Percentiles rank a stretch among this genome's conserved stretches.
These are phyloP conservation scores for Plagodis dolabraria DNA, from an alignment of 2,888 invertebrate species.

Conservation along the genomic window DNA sequence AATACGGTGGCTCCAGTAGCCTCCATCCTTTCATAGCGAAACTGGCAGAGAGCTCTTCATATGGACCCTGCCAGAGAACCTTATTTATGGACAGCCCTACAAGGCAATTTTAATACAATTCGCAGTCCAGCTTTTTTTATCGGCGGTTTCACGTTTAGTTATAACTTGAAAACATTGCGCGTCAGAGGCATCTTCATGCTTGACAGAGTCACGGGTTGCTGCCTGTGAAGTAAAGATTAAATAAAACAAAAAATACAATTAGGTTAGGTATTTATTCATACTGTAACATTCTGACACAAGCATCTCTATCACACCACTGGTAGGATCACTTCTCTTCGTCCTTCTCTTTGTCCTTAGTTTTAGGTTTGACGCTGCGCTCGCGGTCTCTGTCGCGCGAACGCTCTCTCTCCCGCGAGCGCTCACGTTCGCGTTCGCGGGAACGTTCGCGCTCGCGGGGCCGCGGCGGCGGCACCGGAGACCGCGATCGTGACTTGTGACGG, in stretches of 20 bases:
- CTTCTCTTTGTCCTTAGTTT: slow-evolving; percentile 87
- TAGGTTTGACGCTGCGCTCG: slow-evolving; percentile 82
- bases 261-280: slow-evolving; percentile 30
- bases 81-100: too few species aligned
- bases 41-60: too few species aligned
- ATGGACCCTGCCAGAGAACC: too few species aligned
- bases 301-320: slow-evolving; percentile 14
- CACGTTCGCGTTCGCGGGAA: slow-evolving; percentile 47
- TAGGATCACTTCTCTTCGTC: slow-evolving; percentile 87
- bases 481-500: slow-evolving; percentile 89
- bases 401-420: slow-evolving; percentile 74
- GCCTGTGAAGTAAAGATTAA: neutral
- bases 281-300: slow-evolving; percentile 20
- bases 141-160: too few species aligned
- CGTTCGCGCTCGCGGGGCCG: slow-evolving; percentile 69
- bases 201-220: too few species aligned
- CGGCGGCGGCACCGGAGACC: slow-evolving; percentile 75
- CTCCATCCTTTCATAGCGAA: too few species aligned
- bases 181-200: too few species aligned
- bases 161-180: too few species aligned
- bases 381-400: slow-evolving; percentile 62
- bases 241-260: slow-evolving; percentile 12
- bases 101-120: too few species aligned
- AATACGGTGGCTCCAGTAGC: too few species aligned
- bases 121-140: too few species aligned